A percentile compares a stretch with the other conserved stretches of the same genome.
Conservation (phyloP, 2,888 invertebrate species). For the Eilema griseolum region DNA sequence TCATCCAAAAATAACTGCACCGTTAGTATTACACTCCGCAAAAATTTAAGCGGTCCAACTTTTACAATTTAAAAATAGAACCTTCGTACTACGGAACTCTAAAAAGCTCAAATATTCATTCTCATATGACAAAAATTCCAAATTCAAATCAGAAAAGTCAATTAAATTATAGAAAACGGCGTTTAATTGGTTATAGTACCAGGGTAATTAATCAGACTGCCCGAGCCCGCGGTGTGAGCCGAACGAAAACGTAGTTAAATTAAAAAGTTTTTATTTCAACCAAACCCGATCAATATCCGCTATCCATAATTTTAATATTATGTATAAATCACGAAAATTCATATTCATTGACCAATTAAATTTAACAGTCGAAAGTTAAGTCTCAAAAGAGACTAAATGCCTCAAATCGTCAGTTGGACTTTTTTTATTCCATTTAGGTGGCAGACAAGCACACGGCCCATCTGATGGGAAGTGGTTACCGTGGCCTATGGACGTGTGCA, state of each 20-base stretch:
- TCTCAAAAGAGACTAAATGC: neutral
- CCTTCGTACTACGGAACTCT: neutral
- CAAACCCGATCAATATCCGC: conserved; percentile 1
- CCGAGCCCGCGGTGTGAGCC: neutral
- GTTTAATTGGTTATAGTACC: neutral
- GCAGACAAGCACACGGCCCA: too few relatives aligned
- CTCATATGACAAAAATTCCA: conserved; percentile 4
- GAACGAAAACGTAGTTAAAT: neutral
- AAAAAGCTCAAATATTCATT: neutral
- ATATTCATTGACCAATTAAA: conserved; percentile 1
- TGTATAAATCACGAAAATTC: neutral
- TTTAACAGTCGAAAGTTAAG: neutral
- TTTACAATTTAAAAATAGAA: too few relatives aligned
- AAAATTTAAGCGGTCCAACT: too few relatives aligned
- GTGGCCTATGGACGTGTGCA: too few relatives aligned
- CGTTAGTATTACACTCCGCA: too few relatives aligned
- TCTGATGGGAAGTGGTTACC: too few relatives aligned
- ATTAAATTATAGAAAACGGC: neutral
- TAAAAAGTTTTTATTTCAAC: neutral
- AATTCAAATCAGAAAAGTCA: neutral
- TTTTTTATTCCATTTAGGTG: too few relatives aligned
- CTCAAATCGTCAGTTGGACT: neutral
- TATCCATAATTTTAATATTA: neutral
- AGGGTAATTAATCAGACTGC: conserved; percentile 1
- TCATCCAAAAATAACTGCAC: too few relatives aligned